Evolutionary conservation across 2,797 vertebrate genomes (phyloP), one percentile per base, ranked within the genome.

Genomic region (Leptoclinus maculatus): DNA sequence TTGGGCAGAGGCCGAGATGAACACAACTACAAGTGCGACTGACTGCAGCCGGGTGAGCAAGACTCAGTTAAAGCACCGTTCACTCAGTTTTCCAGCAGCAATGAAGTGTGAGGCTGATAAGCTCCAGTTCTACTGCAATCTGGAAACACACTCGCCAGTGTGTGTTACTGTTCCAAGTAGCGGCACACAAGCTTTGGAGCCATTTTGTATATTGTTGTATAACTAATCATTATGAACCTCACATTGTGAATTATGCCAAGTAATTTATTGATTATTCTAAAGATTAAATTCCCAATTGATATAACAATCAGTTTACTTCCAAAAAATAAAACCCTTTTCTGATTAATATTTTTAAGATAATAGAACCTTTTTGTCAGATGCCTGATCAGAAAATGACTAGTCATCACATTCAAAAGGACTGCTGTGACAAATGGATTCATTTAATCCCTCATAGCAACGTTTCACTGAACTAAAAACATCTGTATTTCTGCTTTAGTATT

Each of bases 1-100:
- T 89, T 85, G 85, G 68, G 76, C 82, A 80, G 74, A 80, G 74
- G 66, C 78, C 54, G 80, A 62, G 54, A 86, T 83, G 75, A 87
- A 88, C 81, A 80, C 82, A 63, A 62, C 71, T 58, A 82, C 73
- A 82, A 83, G 74, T 84, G 64, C 78, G 79, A 86, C 81, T 75
- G 86, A 79, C 75, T 76, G 79, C 79, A 77, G 81, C 82, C 79
- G 53, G 66, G 63, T 64, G 78, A 89, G 74, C 74, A 21, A 39
- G 79, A 68, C 83, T 84, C 74, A 66, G 73, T 83, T 71, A n/a
- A 57, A 74, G 74, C 78, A 45, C 57, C 66, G 78, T 67, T 86
- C 57, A 66, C 82, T 82, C 67, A 80, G 39, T 77, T 84, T 78
- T 84, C 62, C 64, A 83, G 71, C 75, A 80, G 19, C 47, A 71